phyloP scores from a whole-genome alignment of 37 sponge, comb jelly and placozoan species.

The Amphimedon queenslandica region DNA sequence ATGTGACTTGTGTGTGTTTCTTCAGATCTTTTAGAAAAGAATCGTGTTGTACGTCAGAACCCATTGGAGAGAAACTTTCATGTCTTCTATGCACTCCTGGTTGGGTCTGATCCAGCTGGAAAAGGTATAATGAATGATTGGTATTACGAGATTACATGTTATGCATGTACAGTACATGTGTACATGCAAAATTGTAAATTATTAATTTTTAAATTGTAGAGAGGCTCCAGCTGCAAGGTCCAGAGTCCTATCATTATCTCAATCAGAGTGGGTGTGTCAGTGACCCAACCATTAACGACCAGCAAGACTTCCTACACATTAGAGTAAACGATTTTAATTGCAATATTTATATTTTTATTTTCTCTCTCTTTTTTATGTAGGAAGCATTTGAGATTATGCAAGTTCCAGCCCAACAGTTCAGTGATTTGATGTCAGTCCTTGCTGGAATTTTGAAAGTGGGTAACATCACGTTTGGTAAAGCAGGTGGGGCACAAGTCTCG shows the following conservation, averaged over 20 bases:
- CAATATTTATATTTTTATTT: not conserved
- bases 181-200: not conserved
- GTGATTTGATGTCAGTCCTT: slow-evolving; percentile 63
- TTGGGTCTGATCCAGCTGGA: slow-evolving; percentile 51
- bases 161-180: slow-evolving; percentile 6
- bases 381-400: slow-evolving; percentile 71
- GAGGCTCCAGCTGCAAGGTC: slow-evolving; percentile 31
- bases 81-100: slow-evolving; percentile 87
- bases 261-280: slow-evolving; percentile 87
- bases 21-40: slow-evolving; percentile 81
- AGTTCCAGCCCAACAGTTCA: slow-evolving; percentile 45
- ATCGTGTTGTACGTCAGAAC: slow-evolving; percentile 93
- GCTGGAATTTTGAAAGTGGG: slow-evolving; percentile 86
- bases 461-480: slow-evolving; percentile 80
- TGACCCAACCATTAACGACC: slow-evolving; percentile 84
- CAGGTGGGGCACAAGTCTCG: slow-evolving; percentile 90
- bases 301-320: slow-evolving; percentile 52
- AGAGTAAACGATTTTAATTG: not conserved
- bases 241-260: slow-evolving; percentile 72
- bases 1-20: no score
- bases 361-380: slow-evolving; percentile 21
- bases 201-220: slow-evolving; percentile 13
- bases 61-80: slow-evolving; percentile 95
- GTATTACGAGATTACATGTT: not conserved
- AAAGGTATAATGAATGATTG: slow-evolving; percentile 42